phyloP scores from a whole-genome alignment of 2,113 vertebrate genomes.

The Alaudala cheleensis region DNA sequence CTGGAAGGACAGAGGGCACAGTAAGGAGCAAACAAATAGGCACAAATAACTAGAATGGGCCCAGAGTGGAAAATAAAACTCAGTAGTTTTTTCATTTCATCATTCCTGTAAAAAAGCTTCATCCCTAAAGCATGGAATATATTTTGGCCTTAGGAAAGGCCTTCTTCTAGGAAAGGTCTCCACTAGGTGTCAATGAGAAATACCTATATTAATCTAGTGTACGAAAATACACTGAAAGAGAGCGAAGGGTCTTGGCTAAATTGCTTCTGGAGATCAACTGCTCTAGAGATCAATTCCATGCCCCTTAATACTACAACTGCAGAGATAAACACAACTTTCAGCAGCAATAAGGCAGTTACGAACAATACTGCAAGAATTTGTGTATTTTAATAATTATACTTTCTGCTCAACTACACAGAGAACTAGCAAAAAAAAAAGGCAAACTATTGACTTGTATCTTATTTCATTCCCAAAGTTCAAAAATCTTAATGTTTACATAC shows the following conservation, averaged over 20 bases:
- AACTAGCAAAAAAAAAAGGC: background rate
- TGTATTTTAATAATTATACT: background rate
- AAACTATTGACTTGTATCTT: background rate
- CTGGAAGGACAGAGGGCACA: constrained; percentile 8
- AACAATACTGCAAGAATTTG: background rate
- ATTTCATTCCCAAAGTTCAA: background rate
- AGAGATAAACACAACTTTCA: background rate
- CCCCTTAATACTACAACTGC: background rate
- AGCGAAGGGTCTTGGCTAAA: background rate
- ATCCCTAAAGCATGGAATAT: background rate
- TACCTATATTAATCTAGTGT: background rate
- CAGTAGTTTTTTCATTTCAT: background rate
- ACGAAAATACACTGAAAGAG: background rate
- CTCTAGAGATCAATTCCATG: background rate
- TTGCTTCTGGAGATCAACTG: background rate
- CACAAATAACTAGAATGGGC: background rate
- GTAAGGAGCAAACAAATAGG: background rate
- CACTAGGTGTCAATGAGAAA: background rate
- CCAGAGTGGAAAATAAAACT: constrained; percentile 9
- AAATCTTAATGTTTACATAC: background rate
- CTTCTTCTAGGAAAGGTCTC: background rate
- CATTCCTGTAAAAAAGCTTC: background rate
- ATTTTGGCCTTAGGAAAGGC: background rate
- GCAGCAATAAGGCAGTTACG: constrained; percentile 1
- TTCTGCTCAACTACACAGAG: constrained; percentile 30